Conservation (phyloP, 2,888 invertebrate species). For the Catocala fraxini region DNA sequence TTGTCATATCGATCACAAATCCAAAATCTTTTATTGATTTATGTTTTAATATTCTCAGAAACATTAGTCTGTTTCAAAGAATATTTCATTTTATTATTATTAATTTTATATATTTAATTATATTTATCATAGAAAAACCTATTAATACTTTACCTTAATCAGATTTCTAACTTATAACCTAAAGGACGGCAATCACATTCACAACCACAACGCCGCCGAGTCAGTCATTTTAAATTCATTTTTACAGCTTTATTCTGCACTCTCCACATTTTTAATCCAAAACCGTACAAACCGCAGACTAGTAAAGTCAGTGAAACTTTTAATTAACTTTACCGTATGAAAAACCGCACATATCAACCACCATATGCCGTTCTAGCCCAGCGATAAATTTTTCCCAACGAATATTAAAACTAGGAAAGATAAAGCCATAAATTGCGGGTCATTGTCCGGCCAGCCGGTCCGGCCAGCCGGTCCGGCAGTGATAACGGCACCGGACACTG, state of each 20-base stretch:
- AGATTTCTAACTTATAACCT: too few relatives aligned
- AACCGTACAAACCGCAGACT: neutral
- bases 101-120: too few relatives aligned
- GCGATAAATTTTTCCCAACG: slow-evolving; percentile 43
- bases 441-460: slow-evolving; percentile 34
- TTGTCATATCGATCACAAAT: too few relatives aligned
- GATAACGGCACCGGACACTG: slow-evolving; percentile 40
- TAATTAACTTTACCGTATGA: slow-evolving; percentile 7
- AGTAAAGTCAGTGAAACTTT: neutral
- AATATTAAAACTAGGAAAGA: slow-evolving; percentile 50
- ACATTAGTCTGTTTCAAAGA: too few relatives aligned
- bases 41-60: too few relatives aligned
- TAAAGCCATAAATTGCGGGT: slow-evolving; percentile 46
- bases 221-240: too few relatives aligned
- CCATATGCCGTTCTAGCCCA: slow-evolving; percentile 21
- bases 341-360: slow-evolving; percentile 18
- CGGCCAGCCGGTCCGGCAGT: slow-evolving; percentile 18
- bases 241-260: neutral
- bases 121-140: too few relatives aligned
- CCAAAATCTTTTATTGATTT: too few relatives aligned
- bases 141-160: too few relatives aligned
- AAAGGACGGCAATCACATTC: too few relatives aligned
- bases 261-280: neutral
- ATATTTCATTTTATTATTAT: too few relatives aligned
- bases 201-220: too few relatives aligned